Conservation (phyloP, 2,797 vertebrate species). For the Poecilia picta region DNA sequence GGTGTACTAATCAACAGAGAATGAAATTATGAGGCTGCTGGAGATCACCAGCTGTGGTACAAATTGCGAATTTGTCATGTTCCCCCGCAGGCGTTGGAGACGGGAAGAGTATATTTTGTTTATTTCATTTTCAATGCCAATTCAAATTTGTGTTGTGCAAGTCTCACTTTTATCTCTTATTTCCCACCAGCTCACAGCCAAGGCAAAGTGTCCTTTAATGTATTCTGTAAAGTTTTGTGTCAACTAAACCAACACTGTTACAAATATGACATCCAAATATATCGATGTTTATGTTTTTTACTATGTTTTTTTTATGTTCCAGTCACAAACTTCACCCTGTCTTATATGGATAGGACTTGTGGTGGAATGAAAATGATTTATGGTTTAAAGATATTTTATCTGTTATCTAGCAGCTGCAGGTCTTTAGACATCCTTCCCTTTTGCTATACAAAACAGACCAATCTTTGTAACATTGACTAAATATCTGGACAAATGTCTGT, state of each 20-base stretch:
- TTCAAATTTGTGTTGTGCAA: conserved; percentile 6
- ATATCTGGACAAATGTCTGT: no score
- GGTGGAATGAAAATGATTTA: background rate
- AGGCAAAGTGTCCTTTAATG: background rate
- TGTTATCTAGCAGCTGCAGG: background rate
- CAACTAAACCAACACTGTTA: background rate
- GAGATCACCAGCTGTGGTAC: conserved; percentile 13
- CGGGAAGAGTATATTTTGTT: background rate
- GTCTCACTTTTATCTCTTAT: background rate
- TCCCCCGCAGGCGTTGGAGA: background rate
- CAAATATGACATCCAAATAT: background rate
- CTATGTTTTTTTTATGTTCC: background rate
- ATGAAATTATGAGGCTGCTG: conserved; percentile 12
- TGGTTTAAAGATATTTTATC: background rate
- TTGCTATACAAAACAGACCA: background rate
- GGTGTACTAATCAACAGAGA: conserved; percentile 7
- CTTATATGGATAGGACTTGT: background rate
- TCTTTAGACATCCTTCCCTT: background rate
- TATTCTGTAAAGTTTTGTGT: background rate
- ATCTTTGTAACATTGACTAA: background rate
- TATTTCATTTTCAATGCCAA: conserved; percentile 7
- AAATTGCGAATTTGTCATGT: conserved; percentile 20
- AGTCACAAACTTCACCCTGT: background rate
- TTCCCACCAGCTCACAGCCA: background rate
- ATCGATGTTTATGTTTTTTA: background rate